These are phyloP conservation scores for Pristionchus maxplancki DNA, from an alignment of 2,888 invertebrate genomes.

Conservation along the genomic window DNA sequence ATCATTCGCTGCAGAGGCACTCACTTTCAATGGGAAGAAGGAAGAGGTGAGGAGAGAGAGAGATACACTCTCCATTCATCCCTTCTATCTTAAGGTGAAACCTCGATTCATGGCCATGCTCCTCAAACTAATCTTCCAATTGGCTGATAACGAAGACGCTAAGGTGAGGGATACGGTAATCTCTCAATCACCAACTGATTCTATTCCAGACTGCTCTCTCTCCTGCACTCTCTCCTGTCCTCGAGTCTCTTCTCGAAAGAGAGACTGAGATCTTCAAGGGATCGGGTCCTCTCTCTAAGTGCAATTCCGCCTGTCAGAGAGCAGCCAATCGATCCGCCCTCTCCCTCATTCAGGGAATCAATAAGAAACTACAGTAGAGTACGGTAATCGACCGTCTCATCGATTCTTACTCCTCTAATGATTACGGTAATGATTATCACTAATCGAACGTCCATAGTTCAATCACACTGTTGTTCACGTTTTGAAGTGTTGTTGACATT, in stretches of 20 bases:
- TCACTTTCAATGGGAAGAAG: background rate
- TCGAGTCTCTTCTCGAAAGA: conserved; percentile 26
- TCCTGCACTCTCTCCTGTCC: background rate
- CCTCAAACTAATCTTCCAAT: conserved; percentile 57
- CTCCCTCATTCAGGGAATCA: conserved; percentile 40
- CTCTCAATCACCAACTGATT: background rate
- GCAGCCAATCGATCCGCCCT: conserved; percentile 17
- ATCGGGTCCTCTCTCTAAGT: conserved; percentile 47
- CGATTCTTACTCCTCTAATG: background rate
- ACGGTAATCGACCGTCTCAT: background rate
- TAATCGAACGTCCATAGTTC: too few relatives aligned
- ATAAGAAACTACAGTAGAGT: conserved; percentile 43
- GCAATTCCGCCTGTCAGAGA: conserved; percentile 51
- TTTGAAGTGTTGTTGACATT: conserved; percentile 15
- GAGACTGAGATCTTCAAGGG: conserved; percentile 28
- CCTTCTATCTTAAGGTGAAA: conserved; percentile 55
- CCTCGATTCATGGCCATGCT: conserved; percentile 64
- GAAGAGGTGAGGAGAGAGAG: conserved; percentile 10
- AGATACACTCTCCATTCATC: background rate
- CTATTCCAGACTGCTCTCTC: conserved; percentile 24
- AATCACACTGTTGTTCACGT: conserved; percentile 31
- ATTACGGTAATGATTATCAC: conserved; percentile 16
- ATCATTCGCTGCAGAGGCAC: conserved; percentile 13
- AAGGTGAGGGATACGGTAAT: conserved; percentile 44
- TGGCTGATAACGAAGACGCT: conserved; percentile 43